Percentiles rank a stretch among this genome's conserved stretches.
phyloP scores from a whole-genome alignment of 2,888 invertebrate genomes.

The Pammene aurita region DNA sequence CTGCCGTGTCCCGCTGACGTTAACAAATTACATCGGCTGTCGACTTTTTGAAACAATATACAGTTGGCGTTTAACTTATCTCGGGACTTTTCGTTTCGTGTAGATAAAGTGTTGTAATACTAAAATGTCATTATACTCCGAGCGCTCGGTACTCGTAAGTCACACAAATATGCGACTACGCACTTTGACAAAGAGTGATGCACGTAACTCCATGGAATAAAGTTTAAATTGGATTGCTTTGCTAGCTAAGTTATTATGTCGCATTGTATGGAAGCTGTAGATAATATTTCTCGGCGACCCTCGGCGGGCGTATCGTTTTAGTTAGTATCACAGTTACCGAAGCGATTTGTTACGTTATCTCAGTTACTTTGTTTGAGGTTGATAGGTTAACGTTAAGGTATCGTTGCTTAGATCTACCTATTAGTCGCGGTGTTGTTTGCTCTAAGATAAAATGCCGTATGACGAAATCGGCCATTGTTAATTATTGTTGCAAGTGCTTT shows the following conservation, averaged over 20 bases:
- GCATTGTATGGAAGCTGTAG: conserved; percentile 46
- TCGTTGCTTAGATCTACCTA: conserved; percentile 36
- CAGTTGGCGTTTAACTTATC: conserved; percentile 82
- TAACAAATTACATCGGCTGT: conserved; percentile 81
- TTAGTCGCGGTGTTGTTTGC: conserved; percentile 46
- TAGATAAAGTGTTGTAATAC: conserved; percentile 82
- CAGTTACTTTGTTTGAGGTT: conserved; percentile 74
- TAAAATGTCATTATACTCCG: conserved; percentile 81
- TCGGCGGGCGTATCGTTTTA: conserved; percentile 66
- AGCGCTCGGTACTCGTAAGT: conserved; percentile 70
- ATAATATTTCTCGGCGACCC: conserved; percentile 74
- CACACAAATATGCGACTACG: conserved; percentile 52
- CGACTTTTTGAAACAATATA: conserved; percentile 82
- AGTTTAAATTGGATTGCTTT: conserved; percentile 23
- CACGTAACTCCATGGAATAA: conserved; percentile 19
- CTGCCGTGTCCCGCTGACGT: conserved; percentile 65
- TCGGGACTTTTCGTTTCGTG: conserved; percentile 77
- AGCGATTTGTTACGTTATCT: conserved; percentile 80
- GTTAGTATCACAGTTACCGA: conserved; percentile 70
- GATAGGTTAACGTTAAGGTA: conserved; percentile 69
- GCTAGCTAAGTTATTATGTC: conserved; percentile 26
- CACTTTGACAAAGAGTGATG: neutral
- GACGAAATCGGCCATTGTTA: conserved; percentile 14
- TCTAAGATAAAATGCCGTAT: conserved; percentile 20
- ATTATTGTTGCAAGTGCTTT: neutral